Base-by-base conservation (phyloP, 2,888 invertebrate species). In the Hyles lineata region DNA sequence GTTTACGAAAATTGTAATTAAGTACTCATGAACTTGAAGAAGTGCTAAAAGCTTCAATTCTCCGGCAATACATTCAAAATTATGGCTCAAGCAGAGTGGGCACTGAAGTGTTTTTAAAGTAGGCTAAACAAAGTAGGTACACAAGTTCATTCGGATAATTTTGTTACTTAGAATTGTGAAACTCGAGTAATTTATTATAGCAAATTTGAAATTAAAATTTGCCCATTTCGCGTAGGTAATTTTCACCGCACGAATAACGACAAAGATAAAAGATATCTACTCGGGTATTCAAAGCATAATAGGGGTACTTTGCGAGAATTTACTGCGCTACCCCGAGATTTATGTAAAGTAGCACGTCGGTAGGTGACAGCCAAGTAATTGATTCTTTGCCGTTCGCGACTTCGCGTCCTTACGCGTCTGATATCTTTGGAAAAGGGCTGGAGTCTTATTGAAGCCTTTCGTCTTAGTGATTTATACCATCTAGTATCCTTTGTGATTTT, bases 291-390 rank as follows among this genome's bases (percentile, higher is more conserved):
- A 67, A 72, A 75, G 74, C 73, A 73, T 79, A 78, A 79, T 80
- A 77, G 77, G 75, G 75, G 75, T 77, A 77, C 78, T 80, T 78
- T 74, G 70, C 62, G 73, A 71, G 74, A 84, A 89, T 88, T 88
- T 86, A 88, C 84, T 83, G 83, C 85, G 76, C 84, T 90, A 87
- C 84, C 72, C 71, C 61, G 73, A 76, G 80, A 80, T 80, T 78
- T 80, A 76, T 72, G 85, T 83, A 79, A 82, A 84, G 78, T 79
- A 79, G 74, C 77, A 74, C 75, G 75, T 80, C 82, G 80, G 77
- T 82, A 79, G 77, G 79, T 78, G 86, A 88, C 83, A 85, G 79
- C 76, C 78, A 77, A 76, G 83, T 86, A 87, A 85, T 88, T 86
- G 87, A 86, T 88, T 84, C 82, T 81, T 83, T 80, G 76, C 71